Conservation (phyloP, 2,888 invertebrate species). For the Lasiommata megera region DNA sequence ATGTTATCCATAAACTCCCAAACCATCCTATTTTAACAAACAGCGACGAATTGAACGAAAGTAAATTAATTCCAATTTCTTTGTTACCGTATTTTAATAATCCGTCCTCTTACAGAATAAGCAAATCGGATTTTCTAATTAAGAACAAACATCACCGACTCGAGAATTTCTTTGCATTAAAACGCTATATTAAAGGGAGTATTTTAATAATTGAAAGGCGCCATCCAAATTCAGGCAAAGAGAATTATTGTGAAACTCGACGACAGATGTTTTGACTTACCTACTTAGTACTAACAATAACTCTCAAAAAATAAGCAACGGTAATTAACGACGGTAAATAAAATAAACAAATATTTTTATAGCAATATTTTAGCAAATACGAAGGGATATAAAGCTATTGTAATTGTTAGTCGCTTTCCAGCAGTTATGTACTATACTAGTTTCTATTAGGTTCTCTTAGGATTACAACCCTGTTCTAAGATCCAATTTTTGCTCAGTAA, state of each 20-base stretch:
- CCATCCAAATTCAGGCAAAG: conserved; percentile 37
- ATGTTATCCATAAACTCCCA: too few species aligned
- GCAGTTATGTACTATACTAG: too few species aligned
- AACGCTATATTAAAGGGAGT: conserved; percentile 51
- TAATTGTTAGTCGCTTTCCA: too few species aligned
- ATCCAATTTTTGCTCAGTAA: too few species aligned
- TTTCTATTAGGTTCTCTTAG: too few species aligned
- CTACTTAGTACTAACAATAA: conserved; percentile 49
- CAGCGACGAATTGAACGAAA: conserved; percentile 6
- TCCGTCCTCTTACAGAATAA: conserved; percentile 38
- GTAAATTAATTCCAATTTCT: conserved; percentile 29
- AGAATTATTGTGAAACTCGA: conserved; percentile 41
- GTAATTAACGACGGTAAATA: too few species aligned
- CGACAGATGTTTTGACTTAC: conserved; percentile 51
- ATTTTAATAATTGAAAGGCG: conserved; percentile 55
- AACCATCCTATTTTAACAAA: not conserved
- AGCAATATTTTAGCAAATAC: too few species aligned
- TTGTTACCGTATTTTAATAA: conserved; percentile 42
- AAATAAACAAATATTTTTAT: too few species aligned
- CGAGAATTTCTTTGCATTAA: conserved; percentile 44
- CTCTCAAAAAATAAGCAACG: conserved; percentile 27
- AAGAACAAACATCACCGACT: conserved; percentile 53
- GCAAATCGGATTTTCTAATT: conserved; percentile 56
- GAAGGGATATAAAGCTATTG: too few species aligned
- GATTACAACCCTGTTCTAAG: too few species aligned